Percentiles rank a stretch among this genome's conserved stretches.
These are phyloP conservation scores for Syrmaticus mikado DNA, from an alignment of 2,113 vertebrate species.

Conservation along the genomic window DNA sequence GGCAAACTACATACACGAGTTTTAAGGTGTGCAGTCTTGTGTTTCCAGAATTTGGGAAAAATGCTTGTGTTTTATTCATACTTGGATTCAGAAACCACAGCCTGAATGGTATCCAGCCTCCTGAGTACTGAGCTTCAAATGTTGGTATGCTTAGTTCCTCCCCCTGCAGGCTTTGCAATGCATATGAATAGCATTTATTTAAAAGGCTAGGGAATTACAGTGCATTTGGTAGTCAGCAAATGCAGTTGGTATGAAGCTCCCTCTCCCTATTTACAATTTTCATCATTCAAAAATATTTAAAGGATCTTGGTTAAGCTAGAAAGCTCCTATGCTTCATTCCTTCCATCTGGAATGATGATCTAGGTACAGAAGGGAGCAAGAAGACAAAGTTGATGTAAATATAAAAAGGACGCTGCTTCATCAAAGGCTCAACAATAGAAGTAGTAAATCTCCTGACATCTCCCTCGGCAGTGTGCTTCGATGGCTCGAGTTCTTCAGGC, in stretches of 20 bases:
- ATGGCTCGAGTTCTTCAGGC: neutral
- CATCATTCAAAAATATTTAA: neutral
- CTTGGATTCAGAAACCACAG: conserved; percentile 2
- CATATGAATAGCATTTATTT: conserved; percentile 26
- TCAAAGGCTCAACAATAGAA: neutral
- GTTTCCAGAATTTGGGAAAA: conserved; percentile 24
- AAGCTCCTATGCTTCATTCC: neutral
- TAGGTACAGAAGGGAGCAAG: neutral
- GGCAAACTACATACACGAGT: neutral
- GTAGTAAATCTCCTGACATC: neutral
- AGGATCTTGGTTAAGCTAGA: neutral
- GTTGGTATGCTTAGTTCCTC: neutral
- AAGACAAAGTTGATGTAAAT: neutral
- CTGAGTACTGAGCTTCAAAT: neutral
- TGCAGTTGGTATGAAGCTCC: neutral
- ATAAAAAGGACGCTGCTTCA: neutral
- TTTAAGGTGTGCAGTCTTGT: neutral
- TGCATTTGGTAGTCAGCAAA: neutral
- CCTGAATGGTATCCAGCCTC: neutral
- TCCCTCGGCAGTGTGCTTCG: neutral
- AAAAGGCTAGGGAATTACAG: conserved; percentile 22
- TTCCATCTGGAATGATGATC: neutral
- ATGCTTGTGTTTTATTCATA: neutral
- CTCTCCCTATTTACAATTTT: neutral
- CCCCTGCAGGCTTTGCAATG: neutral